phyloP scores from a whole-genome alignment of 64 coral and sea anemone species.

The Pocillopora verrucosa region DNA sequence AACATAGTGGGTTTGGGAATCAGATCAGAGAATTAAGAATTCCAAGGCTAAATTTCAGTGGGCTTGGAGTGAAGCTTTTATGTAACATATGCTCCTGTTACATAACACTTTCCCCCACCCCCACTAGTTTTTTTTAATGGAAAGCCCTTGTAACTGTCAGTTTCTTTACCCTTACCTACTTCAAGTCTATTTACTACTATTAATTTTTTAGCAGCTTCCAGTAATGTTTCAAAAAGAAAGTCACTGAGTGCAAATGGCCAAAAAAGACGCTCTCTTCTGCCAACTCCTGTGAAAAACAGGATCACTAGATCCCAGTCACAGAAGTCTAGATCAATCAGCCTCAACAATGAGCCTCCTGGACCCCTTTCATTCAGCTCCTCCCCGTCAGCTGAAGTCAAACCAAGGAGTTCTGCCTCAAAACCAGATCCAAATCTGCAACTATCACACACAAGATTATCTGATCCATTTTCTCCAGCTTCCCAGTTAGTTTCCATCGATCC shows the following conservation, averaged over 20 bases:
- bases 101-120: no score
- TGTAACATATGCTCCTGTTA: no score
- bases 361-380: not conserved
- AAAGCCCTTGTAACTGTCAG: not conserved
- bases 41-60: no score
- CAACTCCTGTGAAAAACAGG: conserved; percentile 8
- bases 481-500: not conserved
- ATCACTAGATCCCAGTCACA: conserved; percentile 13
- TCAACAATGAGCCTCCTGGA: not conserved
- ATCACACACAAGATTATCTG: not conserved
- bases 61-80: no score
- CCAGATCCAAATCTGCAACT: not conserved
- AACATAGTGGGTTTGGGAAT: no score
- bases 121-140: no score
- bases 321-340: not conserved
- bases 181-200: not conserved
- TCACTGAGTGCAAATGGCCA: conserved; percentile 26
- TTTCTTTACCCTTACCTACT: not conserved
- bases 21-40: no score
- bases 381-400: conserved; percentile 3
- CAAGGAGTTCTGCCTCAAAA: not conserved
- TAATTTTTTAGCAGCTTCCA: not conserved
- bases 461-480: conserved; percentile 18
- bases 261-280: conserved; percentile 19
- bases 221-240: conserved; percentile 12